Percentiles rank a stretch among this genome's conserved stretches.
phyloP scores from a whole-genome alignment of 2,797 vertebrate species.

The Microctenopoma lineatum region DNA sequence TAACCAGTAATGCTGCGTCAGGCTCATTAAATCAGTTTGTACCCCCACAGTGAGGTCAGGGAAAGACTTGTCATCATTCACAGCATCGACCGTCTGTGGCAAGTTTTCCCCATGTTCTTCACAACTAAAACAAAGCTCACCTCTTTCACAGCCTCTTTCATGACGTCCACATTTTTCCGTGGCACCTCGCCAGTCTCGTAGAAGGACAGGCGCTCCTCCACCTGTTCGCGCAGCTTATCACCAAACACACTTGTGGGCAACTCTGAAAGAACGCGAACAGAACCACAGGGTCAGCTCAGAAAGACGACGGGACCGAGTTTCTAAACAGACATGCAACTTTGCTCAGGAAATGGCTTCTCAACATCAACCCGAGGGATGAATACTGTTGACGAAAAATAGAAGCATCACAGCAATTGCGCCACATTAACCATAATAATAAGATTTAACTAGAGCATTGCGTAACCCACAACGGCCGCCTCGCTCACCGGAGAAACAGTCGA shows the following conservation, averaged over 20 bases:
- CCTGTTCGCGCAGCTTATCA: constrained; percentile 93
- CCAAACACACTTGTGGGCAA: constrained; percentile 92
- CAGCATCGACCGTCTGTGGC: constrained; percentile 55
- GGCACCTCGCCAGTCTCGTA: constrained; percentile 93
- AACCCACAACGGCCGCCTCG: rapidly evolving
- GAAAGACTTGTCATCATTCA: constrained; percentile 84
- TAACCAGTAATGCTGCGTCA: constrained; percentile 79
- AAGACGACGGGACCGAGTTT: rapidly evolving
- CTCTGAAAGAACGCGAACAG: constrained; percentile 74
- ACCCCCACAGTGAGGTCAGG: constrained; percentile 89
- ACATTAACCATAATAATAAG: background rate
- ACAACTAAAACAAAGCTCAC: constrained; percentile 69
- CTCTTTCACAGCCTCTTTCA: constrained; percentile 94
- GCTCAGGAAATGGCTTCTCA: constrained; percentile 88
- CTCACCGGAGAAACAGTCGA: constrained; percentile 96
- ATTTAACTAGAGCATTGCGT: rapidly evolving
- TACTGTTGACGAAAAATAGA: constrained; percentile 99
- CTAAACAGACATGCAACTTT: constrained; percentile 49
- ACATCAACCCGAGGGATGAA: constrained; percentile 84
- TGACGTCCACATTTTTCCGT: constrained; percentile 94
- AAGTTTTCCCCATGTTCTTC: too few species aligned
- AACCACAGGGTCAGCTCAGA: background rate
- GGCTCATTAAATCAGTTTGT: constrained; percentile 99
- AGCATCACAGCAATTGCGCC: constrained; percentile 87
- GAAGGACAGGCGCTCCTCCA: constrained; percentile 93